Conservation (phyloP, 2,888 invertebrate species). For the Sacculina carcini region DNA sequence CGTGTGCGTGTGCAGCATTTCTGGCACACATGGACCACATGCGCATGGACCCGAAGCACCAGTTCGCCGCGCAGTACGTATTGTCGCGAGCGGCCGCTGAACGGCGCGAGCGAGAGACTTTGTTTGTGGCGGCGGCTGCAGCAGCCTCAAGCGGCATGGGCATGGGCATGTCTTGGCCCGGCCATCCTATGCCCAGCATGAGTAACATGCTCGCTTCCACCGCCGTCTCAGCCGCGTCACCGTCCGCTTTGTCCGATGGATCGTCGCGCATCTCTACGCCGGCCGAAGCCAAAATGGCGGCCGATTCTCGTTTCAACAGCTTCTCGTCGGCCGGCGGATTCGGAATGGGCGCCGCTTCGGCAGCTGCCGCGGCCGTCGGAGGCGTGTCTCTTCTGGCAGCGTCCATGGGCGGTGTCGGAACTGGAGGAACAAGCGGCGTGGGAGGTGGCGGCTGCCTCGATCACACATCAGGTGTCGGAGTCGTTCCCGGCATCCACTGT, state of each 20-base stretch:
- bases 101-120: constrained; percentile 50
- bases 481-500: no score
- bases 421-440: not conserved
- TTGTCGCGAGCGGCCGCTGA: constrained; percentile 70
- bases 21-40: constrained; percentile 85
- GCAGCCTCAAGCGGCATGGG: constrained; percentile 14
- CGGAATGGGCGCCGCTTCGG: constrained; percentile 12
- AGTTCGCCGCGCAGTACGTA: constrained; percentile 81
- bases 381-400: constrained; percentile 23
- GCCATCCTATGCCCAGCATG: constrained; percentile 13
- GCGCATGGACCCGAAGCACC: constrained; percentile 89
- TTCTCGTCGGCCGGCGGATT: constrained; percentile 15
- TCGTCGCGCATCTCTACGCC: constrained; percentile 22
- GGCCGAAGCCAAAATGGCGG: constrained; percentile 15
- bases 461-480: no score
- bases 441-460: not conserved
- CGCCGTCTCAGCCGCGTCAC: constrained; percentile 35
- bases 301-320: no score
- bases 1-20: constrained; percentile 58
- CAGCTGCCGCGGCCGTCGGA: constrained; percentile 15
- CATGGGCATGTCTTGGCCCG: constrained; percentile 13
- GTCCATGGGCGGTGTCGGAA: constrained; percentile 16
- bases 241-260: constrained; percentile 61
- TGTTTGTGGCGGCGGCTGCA: constrained; percentile 27
- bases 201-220: constrained; percentile 7